Base-by-base conservation (phyloP, 2,888 invertebrate genomes). In the Malthinus flaveolus region DNA sequence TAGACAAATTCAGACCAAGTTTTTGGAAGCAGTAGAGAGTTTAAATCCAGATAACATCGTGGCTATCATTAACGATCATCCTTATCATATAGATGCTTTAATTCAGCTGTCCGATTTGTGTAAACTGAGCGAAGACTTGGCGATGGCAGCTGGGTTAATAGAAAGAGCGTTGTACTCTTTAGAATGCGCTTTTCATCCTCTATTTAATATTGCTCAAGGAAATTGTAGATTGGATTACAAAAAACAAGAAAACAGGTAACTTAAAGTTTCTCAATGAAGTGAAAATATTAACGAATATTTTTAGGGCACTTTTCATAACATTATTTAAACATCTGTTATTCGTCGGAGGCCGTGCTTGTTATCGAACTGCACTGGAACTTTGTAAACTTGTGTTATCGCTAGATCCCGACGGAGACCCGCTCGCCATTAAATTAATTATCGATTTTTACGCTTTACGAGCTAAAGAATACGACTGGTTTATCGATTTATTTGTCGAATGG, bases 341-440 rank as follows among this genome's bases (percentile, higher is more conserved):
- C 73, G 84, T 93, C 53, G 90, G 91, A 31, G 87, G 88, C 59
- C 82, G 90, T 62, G 91, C 93, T 4, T 93, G 93, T 76, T 88
- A 89, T 71, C 83, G 93, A 62, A 94, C 95, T 1, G 90, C 94
- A n/a, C 80, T 95, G 65, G 94, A 95, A 77, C 85, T 93, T 66
- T 89, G 90, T 73, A 95, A 95, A 78, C 77, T 94, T 42, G 79
- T 95, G n/a, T 80, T 93, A 53, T 87, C 87, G 9, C 78, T 92
- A 48, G 90, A 91, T 75, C 89, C 90, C 0, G 86, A 87, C 9
- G 83, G 81, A 8, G 93, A 93, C 79, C 92, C 91, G 1, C 71
- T 93, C 53, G 91, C 88, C n/a, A 84, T 87, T 39, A 82, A 91
- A 57, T 80, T 94, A 53, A 82, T 88, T 68, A 82, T 95, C 31